Percentiles rank a stretch among this genome's conserved stretches.
These are phyloP conservation scores for Phymanthus crucifer DNA, from an alignment of 92 coral and sea anemone species.

Conservation along the genomic window DNA sequence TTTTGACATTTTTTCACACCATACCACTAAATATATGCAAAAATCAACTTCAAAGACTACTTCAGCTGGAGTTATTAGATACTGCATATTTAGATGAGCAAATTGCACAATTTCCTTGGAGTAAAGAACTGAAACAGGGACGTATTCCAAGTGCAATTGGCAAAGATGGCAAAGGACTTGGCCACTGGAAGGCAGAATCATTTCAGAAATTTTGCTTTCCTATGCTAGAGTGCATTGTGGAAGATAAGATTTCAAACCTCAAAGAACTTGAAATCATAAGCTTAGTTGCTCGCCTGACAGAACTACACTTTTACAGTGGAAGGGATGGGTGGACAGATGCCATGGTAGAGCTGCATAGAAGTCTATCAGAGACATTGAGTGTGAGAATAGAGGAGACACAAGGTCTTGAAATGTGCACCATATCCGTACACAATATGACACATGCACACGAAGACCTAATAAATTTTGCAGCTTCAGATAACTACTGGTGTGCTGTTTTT, in stretches of 20 bases:
- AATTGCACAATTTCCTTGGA: constrained; percentile 56
- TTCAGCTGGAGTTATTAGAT: constrained; percentile 55
- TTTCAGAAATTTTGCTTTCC: constrained; percentile 62
- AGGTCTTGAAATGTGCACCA: constrained; percentile 60
- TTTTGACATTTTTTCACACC: constrained; percentile 56
- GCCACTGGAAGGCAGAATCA: constrained; percentile 66
- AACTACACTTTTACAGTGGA: constrained; percentile 54
- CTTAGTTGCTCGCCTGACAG: constrained; percentile 47
- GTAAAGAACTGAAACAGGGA: constrained; percentile 44
- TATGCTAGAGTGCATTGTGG: constrained; percentile 49
- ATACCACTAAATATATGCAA: constrained; percentile 50
- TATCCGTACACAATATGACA: constrained; percentile 51
- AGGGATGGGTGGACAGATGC: constrained; percentile 51
- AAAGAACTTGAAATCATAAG: constrained; percentile 41
- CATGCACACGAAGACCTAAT: constrained; percentile 53
- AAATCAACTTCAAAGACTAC: constrained; percentile 51
- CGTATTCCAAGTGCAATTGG: constrained; percentile 47
- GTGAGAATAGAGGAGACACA: constrained; percentile 47
- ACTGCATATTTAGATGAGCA: constrained; percentile 52
- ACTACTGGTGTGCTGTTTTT: constrained; percentile 59
- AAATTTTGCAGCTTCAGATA: constrained; percentile 52
- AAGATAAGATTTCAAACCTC: constrained; percentile 6
- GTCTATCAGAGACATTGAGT: constrained; percentile 36
- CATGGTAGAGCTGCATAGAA: constrained; percentile 39
- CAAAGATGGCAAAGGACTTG: constrained; percentile 48